phyloP scores from a whole-genome alignment of 2,888 invertebrate species.

The Lagria hirta region DNA sequence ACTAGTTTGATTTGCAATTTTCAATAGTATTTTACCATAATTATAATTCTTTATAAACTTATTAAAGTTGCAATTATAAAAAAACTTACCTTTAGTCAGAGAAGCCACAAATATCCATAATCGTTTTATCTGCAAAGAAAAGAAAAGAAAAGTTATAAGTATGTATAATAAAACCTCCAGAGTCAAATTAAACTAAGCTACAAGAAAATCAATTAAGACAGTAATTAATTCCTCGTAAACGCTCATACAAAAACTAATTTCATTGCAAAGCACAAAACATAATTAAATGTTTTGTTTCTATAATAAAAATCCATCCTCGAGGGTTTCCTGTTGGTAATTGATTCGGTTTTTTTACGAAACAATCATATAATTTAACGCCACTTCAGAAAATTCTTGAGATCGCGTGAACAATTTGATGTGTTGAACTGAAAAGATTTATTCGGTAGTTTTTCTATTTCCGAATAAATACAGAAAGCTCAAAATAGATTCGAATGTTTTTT shows the following conservation, averaged over 20 bases:
- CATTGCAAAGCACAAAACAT: conserved; percentile 50
- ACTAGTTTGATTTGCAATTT: no score
- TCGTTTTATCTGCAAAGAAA: conserved; percentile 35
- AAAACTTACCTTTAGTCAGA: conserved; percentile 31
- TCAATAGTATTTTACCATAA: no score
- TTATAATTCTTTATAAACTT: no score
- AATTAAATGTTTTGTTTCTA: conserved; percentile 51
- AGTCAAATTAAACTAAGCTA: conserved; percentile 47
- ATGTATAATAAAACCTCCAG: conserved; percentile 43
- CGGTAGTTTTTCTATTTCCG: conserved; percentile 16
- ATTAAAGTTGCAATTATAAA: conserved; percentile 8
- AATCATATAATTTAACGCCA: conserved; percentile 45
- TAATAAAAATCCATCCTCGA: conserved; percentile 46
- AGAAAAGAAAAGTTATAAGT: conserved; percentile 37
- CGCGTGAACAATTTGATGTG: conserved; percentile 30
- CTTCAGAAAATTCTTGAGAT: conserved; percentile 28
- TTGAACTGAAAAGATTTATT: conserved; percentile 26
- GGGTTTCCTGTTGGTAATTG: conserved; percentile 46
- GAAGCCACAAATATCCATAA: conserved; percentile 34
- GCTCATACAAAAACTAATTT: conserved; percentile 50
- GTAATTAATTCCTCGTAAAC: conserved; percentile 52
- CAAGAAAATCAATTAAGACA: conserved; percentile 51
- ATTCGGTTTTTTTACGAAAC: conserved; percentile 39
- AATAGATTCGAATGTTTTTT: no score
- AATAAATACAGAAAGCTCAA: conserved; percentile 7